phyloP scores from a whole-genome alignment of 1,140 invertebrate species.

The Euwallacea fornicatus region DNA sequence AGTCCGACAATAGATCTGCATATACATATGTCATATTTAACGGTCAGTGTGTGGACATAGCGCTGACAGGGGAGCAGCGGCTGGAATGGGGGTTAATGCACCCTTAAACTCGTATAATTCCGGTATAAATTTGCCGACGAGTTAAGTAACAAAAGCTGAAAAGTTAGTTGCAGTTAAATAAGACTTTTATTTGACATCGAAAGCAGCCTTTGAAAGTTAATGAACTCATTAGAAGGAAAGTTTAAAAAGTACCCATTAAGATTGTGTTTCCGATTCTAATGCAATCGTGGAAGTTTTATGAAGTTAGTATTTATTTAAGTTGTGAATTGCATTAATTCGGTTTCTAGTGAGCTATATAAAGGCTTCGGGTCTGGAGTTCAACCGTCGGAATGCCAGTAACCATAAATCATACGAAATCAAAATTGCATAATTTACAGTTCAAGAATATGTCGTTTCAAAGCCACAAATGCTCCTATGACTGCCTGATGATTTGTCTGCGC shows the following conservation, averaged over 20 bases:
- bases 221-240: slow-evolving; percentile 10
- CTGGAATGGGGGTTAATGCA: background rate
- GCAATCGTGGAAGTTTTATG: slow-evolving; percentile 2
- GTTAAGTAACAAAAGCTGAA: background rate
- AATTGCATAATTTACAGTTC: no score
- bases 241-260: slow-evolving; percentile 16
- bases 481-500: no score
- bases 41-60: background rate
- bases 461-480: no score
- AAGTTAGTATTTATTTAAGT: slow-evolving; percentile 2
- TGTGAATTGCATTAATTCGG: background rate
- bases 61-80: background rate
- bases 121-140: background rate
- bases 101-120: background rate
- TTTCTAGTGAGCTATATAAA: no score
- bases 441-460: no score
- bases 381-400: no score
- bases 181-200: slow-evolving; percentile 14
- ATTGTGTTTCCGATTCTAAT: slow-evolving; percentile 13
- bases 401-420: no score
- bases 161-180: slow-evolving; percentile 1
- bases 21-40: slow-evolving; percentile 1
- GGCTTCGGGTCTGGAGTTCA: no score
- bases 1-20: background rate
- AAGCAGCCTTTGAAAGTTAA: slow-evolving; percentile 8